A percentile compares a stretch with the other conserved stretches of the same genome.
Conservation (phyloP, 2,113 vertebrate genomes). For the Cheirogaleus medius region DNA sequence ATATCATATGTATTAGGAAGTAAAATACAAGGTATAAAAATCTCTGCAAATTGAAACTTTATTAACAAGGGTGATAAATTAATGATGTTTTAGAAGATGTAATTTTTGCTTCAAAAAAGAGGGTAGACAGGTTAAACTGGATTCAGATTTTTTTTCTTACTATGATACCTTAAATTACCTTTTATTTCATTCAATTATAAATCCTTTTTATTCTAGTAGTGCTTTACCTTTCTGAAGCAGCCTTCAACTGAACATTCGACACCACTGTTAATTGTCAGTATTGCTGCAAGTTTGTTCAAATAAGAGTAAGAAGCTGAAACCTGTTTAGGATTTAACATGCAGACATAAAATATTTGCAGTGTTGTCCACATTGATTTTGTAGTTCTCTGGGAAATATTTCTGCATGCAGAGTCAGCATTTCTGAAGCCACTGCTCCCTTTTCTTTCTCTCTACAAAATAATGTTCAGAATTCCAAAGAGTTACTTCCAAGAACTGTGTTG, state of each 20-base stretch:
- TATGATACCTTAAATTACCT: conserved; percentile 67
- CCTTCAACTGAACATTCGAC: background rate
- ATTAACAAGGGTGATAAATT: conserved; percentile 72
- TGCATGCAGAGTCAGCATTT: background rate
- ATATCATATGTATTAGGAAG: conserved; percentile 17
- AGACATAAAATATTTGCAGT: background rate
- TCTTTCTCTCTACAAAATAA: background rate
- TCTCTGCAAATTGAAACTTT: conserved; percentile 71
- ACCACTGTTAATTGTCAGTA: background rate
- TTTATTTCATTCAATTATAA: conserved; percentile 69
- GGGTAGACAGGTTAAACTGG: conserved; percentile 69
- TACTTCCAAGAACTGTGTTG: background rate
- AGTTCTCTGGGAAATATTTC: background rate
- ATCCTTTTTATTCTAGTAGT: background rate
- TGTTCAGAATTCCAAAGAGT: background rate
- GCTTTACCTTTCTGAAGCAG: conserved; percentile 19
- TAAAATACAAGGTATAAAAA: conserved; percentile 55
- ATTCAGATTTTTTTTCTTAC: conserved; percentile 59
- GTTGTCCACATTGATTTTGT: background rate
- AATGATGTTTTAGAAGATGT: conserved; percentile 56
- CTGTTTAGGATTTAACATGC: background rate
- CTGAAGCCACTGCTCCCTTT: background rate
- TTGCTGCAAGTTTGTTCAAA: background rate
- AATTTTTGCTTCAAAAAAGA: conserved; percentile 72
- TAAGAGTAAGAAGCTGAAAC: background rate